A percentile compares a stretch with the other conserved stretches of the same genome.
phyloP scores from a whole-genome alignment of 2,113 vertebrate species.

The Xiphophorus maculatus region DNA sequence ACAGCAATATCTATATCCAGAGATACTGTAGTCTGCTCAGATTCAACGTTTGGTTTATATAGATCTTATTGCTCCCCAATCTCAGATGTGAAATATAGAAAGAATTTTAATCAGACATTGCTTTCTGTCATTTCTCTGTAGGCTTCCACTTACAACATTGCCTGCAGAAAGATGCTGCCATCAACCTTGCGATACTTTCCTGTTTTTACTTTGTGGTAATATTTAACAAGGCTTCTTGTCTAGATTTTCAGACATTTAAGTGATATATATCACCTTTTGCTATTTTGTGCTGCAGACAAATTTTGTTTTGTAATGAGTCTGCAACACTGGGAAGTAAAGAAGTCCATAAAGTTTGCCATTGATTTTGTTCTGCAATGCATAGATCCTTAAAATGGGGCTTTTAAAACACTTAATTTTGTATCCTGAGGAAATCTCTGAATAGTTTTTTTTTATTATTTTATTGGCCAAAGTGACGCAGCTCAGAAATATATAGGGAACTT shows the following conservation, averaged over 20 bases:
- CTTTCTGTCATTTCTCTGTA: too few species aligned
- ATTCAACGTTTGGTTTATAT: too few species aligned
- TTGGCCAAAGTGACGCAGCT: background rate
- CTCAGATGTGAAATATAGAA: too few species aligned
- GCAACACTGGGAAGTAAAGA: background rate
- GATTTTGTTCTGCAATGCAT: background rate
- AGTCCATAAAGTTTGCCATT: background rate
- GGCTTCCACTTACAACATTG: too few species aligned
- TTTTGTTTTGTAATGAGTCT: background rate
- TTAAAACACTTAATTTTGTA: background rate
- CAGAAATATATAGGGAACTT: background rate
- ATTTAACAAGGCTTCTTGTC: background rate
- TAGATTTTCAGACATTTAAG: background rate
- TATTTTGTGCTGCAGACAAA: too few species aligned
- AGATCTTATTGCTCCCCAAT: too few species aligned
- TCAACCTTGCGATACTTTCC: too few species aligned
- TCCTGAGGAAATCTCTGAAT: constrained; percentile 7
- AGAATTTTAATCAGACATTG: too few species aligned
- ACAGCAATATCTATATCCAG: background rate
- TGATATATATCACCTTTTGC: too few species aligned
- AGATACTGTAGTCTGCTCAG: too few species aligned
- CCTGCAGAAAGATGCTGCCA: too few species aligned
- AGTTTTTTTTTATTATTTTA: background rate
- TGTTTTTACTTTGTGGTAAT: too few species aligned
- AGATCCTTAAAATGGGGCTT: background rate